Evolutionary conservation across 2,797 vertebrate genomes (phyloP).

Genomic region (Ciconia nigra): DNA sequence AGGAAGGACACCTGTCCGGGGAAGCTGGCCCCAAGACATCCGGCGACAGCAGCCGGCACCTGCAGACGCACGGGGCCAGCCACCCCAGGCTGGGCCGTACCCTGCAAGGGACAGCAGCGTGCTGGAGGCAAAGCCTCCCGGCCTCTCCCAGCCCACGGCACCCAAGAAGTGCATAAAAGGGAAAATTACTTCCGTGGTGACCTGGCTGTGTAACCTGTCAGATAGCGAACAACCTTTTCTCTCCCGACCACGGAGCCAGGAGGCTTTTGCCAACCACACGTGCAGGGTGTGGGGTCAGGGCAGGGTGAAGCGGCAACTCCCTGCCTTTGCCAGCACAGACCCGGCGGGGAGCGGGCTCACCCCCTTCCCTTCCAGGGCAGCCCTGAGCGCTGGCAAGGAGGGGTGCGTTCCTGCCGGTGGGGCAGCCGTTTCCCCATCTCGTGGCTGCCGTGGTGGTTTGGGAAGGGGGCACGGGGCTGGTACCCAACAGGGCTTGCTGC

Average conservation of each 20-base stretch:
- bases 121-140: neutral
- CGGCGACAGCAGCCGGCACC: neutral
- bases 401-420: rapidly evolving
- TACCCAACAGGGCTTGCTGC: neutral
- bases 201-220: neutral
- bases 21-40: neutral
- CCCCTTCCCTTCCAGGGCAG: neutral
- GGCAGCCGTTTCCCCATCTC: neutral
- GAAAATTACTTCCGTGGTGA: neutral
- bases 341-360: neutral
- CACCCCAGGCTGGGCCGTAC: rapidly evolving
- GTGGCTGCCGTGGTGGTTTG: rapidly evolving
- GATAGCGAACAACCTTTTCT: neutral
- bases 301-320: neutral
- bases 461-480: rapidly evolving
- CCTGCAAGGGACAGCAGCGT: neutral
- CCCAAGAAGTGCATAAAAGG: neutral
- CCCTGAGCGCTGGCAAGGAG: neutral
- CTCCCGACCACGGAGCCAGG: neutral
- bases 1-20: neutral
- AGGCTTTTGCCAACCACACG: neutral
- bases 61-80: neutral
- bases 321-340: neutral
- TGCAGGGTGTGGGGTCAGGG: too few relatives aligned
- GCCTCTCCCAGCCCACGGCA: neutral